Evolutionary conservation across 2,797 vertebrate genomes (phyloP), one percentile per base, ranked within the genome.

Genomic region (Alca torda): DNA sequence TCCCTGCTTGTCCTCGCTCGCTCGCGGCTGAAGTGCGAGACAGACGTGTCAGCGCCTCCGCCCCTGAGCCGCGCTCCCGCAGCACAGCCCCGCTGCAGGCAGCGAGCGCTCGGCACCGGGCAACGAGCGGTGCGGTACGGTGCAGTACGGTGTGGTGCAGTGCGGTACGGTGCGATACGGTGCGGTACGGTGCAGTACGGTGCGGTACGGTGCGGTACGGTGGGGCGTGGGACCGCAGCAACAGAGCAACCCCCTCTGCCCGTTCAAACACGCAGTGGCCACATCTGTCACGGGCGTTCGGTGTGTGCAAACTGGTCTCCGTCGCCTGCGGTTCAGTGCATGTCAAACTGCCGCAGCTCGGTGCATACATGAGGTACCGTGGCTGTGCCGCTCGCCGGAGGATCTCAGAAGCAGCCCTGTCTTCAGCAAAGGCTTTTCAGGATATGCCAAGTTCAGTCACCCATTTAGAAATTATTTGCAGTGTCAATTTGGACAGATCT

Each of bases 291-390:
- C 5, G 0, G 64, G 50, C 2, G 3, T 23, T 46, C 1, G 64
- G 57, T 4, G 1, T 0, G 5, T 3, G 50, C 8, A 39, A 59
- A 70, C 25, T 17, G 53, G 6, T 28, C 23, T 48, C 73, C 18
- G 0, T n/a, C 60, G 2, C 53, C 73, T 2, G 61, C 12, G 3
- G 54, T 4, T 48, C 57, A 2, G 56, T 0, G 17, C 4, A 0
- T 1, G 46, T 16, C 4, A 6, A 41, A 5, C 89, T 4, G 46
- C 31, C 5, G 75, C 41, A 3, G 7, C 46, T 15, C 5, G 4
- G 28, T 3, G 39, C 1, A 14, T 8, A 3, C 17, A 2, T 5
- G 2, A 1, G 14, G 45, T 21, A 2, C 7, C 3, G 5, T 3
- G 39, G 9, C 37, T 2, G 70, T 11, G 76, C 59, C 0, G 8